Conservation (phyloP, 2,888 invertebrate species). For the Megaustenia siamemsis region DNA sequence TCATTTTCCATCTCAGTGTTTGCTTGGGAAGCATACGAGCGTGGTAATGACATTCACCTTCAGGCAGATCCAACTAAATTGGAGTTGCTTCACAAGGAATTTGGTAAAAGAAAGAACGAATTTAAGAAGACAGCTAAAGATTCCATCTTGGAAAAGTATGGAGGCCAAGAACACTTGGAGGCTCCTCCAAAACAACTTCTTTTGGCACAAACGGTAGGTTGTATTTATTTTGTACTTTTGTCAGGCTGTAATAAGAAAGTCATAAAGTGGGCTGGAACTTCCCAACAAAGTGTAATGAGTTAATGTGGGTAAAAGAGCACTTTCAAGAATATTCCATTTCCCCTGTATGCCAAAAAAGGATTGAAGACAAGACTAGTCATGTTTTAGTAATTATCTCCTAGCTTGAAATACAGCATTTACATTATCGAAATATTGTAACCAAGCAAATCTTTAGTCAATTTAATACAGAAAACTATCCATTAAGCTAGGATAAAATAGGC, state of each 20-base stretch:
- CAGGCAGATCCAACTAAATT: constrained; percentile 98
- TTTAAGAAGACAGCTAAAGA: constrained; percentile 91
- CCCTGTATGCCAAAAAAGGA: too few species aligned
- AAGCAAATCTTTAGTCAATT: too few species aligned
- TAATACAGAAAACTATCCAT: too few species aligned
- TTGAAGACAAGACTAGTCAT: too few species aligned
- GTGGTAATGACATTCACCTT: constrained; percentile 82
- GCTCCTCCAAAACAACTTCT: constrained; percentile 93
- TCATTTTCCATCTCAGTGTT: constrained; percentile 83
- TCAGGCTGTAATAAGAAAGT: neutral
- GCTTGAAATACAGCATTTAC: neutral
- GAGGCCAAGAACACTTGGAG: constrained; percentile 92
- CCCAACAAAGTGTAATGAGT: neutral
- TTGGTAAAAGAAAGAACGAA: constrained; percentile 92
- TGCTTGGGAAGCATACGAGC: constrained; percentile 97
- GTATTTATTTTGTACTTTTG: neutral
- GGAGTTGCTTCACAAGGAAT: constrained; percentile 93
- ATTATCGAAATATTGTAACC: too few species aligned
- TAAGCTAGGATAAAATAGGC: too few species aligned
- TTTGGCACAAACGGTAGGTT: constrained; percentile 89
- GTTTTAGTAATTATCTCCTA: neutral
- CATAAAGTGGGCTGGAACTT: neutral
- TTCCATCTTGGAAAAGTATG: constrained; percentile 93
- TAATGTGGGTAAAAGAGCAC: too few species aligned
- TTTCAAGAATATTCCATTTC: too few species aligned